phyloP scores from a whole-genome alignment of 2,888 invertebrate species.

The Spilosoma lubricipeda region DNA sequence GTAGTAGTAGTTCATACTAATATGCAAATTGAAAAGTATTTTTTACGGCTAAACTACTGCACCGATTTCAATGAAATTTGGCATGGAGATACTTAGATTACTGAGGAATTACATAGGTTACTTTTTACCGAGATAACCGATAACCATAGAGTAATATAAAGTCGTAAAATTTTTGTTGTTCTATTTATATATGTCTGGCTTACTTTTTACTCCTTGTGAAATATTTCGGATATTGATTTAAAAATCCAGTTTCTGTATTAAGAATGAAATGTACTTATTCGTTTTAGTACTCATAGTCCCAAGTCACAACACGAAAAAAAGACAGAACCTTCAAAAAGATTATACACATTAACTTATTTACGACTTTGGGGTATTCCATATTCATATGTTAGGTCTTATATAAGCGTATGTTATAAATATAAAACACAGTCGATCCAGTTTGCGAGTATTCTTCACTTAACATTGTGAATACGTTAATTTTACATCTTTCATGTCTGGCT shows the following conservation, averaged over 20 bases:
- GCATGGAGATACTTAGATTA: no score
- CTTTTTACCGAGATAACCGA: no score
- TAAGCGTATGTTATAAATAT: neutral
- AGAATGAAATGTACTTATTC: neutral
- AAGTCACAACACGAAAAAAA: neutral
- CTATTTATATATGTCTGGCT: neutral
- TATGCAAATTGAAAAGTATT: no score
- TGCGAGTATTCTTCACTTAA: neutral
- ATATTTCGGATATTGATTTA: neutral
- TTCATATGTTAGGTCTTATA: neutral
- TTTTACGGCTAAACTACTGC: no score
- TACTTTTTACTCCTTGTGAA: no score
- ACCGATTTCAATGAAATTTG: no score
- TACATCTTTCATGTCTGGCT: neutral
- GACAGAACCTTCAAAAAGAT: neutral
- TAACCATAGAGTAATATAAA: neutral
- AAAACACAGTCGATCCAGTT: neutral
- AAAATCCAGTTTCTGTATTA: neutral
- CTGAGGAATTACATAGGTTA: no score
- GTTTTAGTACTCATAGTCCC: no score
- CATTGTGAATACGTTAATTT: neutral
- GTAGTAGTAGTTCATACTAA: no score
- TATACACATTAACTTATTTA: slow-evolving; percentile 1
- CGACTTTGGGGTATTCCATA: neutral
- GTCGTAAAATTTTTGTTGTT: neutral